Base-by-base conservation (phyloP, 2,888 invertebrate genomes). In the Idaea biselata region DNA sequence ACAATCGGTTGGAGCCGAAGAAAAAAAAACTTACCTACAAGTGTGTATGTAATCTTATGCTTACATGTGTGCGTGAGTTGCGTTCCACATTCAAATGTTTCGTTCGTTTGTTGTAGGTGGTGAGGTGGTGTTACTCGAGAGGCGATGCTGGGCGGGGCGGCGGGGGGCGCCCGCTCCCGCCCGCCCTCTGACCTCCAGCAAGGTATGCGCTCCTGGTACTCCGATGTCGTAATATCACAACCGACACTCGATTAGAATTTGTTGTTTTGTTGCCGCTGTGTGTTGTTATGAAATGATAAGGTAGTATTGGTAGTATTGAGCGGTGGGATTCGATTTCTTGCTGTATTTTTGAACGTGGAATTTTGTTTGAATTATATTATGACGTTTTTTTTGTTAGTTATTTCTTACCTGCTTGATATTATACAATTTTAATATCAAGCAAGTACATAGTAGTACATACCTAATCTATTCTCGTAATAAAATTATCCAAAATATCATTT, bases 81-180 rank as follows among this genome's bases (percentile, higher is more conserved):
- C 25, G 58, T 62, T 54, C 18, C 14, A 17, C 25, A 16, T 61
- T 63, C 60, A 63, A 61, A 61, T 67, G 67, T 66, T 63, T 64
- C 60, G 61, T 68, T 63, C 66, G 62, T 73, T 79, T 82, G 77
- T 80, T 75, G 66, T 88, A 91, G 91, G 87, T 84, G 83, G 84
- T 88, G 90, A 89, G 86, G 89, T 88, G 89, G 84, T 83, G 78
- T 81, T 75, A 76, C 78, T 74, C 83, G 83, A 76, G 82, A 86
- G 89, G 91, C 82, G 86, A 91, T 92, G 91, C 88, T 87, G 91
- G 91, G 91, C 90, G 91, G 91, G 91, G 91, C 91, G 91, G 91
- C 91, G 89, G 91, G 90, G 91, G 89, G 90, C 87, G 88, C 90
- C 87, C 91, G 91, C 91, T 91, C 90, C 91, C 91, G 91, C 91